Percentiles rank a stretch among this genome's conserved stretches.
phyloP scores from a whole-genome alignment of 2,797 vertebrate species.

The Triplophysa bombifrons region DNA sequence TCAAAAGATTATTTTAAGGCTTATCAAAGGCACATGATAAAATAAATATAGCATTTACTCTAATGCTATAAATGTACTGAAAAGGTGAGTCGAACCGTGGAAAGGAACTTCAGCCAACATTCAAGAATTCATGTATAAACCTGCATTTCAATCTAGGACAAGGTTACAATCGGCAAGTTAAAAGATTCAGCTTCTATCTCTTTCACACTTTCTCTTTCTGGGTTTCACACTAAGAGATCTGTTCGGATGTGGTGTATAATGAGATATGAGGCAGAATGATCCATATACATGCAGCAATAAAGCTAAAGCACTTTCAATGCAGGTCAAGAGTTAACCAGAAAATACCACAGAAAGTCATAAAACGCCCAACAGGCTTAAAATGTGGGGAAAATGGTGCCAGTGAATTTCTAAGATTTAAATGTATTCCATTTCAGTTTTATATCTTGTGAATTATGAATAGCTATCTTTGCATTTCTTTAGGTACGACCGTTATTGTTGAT shows the following conservation, averaged over 20 bases:
- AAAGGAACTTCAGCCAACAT: too few relatives aligned
- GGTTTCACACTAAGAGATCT: constrained; percentile 19
- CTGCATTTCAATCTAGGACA: constrained; percentile 12
- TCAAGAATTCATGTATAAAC: too few relatives aligned
- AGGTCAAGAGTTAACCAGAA: background rate
- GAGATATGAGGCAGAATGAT: constrained; percentile 14
- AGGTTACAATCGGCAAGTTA: constrained; percentile 29
- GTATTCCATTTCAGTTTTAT: too few relatives aligned
- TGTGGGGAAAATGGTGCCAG: background rate
- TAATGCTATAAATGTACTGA: background rate
- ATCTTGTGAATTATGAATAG: background rate
- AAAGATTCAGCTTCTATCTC: constrained; percentile 30
- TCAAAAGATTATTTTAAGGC: too few relatives aligned
- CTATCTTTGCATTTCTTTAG: background rate
- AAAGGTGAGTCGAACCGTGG: background rate
- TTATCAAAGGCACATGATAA: too few relatives aligned
- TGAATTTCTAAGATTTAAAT: background rate
- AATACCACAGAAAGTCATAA: background rate
- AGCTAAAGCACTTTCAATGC: background rate
- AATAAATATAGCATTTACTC: background rate
- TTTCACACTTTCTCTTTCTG: constrained; percentile 12
- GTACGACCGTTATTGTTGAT: too few relatives aligned
- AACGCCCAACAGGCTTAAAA: background rate
- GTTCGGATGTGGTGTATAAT: constrained; percentile 11
- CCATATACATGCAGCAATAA: constrained; percentile 6